Base-by-base conservation (phyloP, 2,797 vertebrate species). In the Scolopax bukidnonensis region DNA sequence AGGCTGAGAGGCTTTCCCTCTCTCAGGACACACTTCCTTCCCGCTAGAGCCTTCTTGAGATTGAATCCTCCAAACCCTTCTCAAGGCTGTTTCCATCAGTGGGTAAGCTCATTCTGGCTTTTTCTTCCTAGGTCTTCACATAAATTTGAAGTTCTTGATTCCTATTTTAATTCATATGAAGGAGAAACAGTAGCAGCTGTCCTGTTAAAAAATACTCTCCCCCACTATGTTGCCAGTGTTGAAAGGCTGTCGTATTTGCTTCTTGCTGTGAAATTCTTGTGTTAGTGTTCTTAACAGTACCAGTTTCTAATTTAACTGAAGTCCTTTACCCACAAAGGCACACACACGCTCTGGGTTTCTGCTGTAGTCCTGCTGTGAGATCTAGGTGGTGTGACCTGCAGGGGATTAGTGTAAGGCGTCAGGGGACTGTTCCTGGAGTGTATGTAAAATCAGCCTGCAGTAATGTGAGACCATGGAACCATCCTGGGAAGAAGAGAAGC, bases 381-480 rank as follows among this genome's bases (percentile, higher is more conserved):
- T 78, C 32, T 86, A 28, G 41, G 56, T 59, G 86, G 48, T 63
- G 63, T 92, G 81, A 78, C 57, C 80, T 78, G 51, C 36, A 30
- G 79, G 57, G 84, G 61, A 89, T 95, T 93, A 91, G 86, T 11
- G 74, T 74, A n/a, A 82, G 65, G 81, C 0, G 4, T 53, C 87
- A 57, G 64, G 28, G 53, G 40, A 23, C 69, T 69, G 79, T 80
- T 95, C 89, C 83, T 91, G 53, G 30, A 75, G 61, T 1, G 1
- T 43, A 30, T 36, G 50, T 89, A 51, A 91, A 93, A 92, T 48
- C 92, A 85, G 73, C 40, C 54, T 57, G 73, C 56, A 79, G 96
- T 95, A 96, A 97, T 90, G 48, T 77, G 91, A 96, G 59, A 74
- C 63, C 4, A 3, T 73, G 84, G 74, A 71, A 92, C 67, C 69